These are phyloP conservation scores for Dendrolimus pini DNA, from an alignment of 2,888 invertebrate species.

Conservation along the genomic window DNA sequence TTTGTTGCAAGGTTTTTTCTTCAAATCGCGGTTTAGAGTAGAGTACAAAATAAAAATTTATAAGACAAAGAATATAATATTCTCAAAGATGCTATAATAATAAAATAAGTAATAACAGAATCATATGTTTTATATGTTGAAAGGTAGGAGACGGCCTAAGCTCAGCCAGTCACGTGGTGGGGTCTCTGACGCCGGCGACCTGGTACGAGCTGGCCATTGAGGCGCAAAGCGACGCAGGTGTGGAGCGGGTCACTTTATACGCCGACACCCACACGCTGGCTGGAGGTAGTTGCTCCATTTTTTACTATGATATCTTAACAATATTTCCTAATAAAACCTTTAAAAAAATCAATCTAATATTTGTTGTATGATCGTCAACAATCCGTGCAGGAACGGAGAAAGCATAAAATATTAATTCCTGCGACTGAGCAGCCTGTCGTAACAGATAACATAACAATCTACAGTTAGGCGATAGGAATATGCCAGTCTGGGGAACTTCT, in stretches of 20 bases:
- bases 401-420: not conserved
- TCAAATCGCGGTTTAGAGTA: no score
- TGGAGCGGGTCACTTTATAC: conserved; percentile 72
- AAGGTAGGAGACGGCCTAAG: conserved; percentile 60
- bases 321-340: no score
- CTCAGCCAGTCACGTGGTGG: conserved; percentile 63
- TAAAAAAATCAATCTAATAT: not conserved
- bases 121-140: not conserved
- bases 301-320: not conserved
- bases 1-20: no score
- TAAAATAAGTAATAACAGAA: no score
- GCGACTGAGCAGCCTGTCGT: not conserved
- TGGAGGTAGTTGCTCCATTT: conserved; percentile 46
- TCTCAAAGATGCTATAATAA: no score
- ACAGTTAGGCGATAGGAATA: not conserved
- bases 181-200: conserved; percentile 73
- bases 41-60: no score
- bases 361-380: not conserved
- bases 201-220: conserved; percentile 79
- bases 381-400: not conserved
- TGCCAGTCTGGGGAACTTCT: not conserved
- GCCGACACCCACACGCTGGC: conserved; percentile 78
- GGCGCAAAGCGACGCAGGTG: conserved; percentile 78
- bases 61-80: no score
- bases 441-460: not conserved